Base-by-base conservation (phyloP, 23 tunicate species). In the Ascidia mentula region DNA sequence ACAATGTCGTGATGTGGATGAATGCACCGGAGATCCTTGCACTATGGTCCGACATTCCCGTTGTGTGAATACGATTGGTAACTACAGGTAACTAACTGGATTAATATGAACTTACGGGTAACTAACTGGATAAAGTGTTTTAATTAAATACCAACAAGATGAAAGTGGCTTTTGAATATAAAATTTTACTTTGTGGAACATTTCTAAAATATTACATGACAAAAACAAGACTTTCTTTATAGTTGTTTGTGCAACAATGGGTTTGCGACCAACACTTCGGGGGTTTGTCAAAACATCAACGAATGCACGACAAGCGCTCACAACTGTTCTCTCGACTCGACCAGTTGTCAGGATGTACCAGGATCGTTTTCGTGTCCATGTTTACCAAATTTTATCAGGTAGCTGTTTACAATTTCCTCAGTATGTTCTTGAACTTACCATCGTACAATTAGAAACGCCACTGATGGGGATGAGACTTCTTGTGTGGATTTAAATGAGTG, bases 401-500 rank as follows among this genome's bases (percentile, higher is more conserved):
- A n/a, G n/a, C n/a, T n/a, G n/a, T 53, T 53, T 6, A 53, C 24
- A n/a, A n/a, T n/a, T n/a, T n/a, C n/a, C n/a, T n/a, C n/a, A n/a
- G n/a, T n/a, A n/a, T n/a, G n/a, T n/a, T n/a, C n/a, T n/a, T n/a
- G n/a, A n/a, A n/a, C n/a, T n/a, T n/a, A n/a, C n/a, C n/a, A n/a
- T n/a, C n/a, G n/a, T n/a, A n/a, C n/a, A n/a, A n/a, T n/a, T n/a
- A 77, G 80, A 46, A 9, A 69, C 12, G 38, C 24, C 0, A 40
- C 38, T 22, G 61, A 38, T 30, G 69, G 35, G 32, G 80, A 77
- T 32, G 37, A 45, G 32, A 36, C 76, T 12, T 40, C 37, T 26
- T 80, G 84, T 31, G 34, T 38, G n/a, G 84, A 80, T 38, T 36
- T 38, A 22, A 37, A 80, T 37, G 84, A 80, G 22, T 80, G 84